These are phyloP conservation scores for Varecia variegata DNA, from an alignment of 2,797 vertebrate species.

Conservation along the genomic window DNA sequence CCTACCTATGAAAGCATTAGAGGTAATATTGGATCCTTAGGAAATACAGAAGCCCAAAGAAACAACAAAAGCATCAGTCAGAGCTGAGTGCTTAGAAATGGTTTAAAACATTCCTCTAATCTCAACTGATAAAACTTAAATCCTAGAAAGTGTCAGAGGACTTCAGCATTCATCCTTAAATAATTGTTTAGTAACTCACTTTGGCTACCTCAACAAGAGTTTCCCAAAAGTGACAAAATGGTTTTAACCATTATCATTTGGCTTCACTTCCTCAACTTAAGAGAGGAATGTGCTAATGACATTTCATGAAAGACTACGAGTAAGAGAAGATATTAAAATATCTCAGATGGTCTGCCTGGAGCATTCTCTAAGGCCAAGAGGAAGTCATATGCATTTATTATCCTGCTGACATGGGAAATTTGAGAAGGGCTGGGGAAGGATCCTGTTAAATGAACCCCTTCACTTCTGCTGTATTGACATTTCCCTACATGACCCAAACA, in stretches of 20 bases:
- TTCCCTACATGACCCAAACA: neutral
- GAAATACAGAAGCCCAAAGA: neutral
- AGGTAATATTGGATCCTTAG: neutral
- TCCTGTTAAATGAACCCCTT: neutral
- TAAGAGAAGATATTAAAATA: slow-evolving; percentile 36
- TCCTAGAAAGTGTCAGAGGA: neutral
- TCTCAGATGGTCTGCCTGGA: slow-evolving; percentile 10
- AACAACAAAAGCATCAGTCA: neutral
- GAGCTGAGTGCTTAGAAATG: neutral
- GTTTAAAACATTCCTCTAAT: neutral
- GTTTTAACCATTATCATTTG: neutral
- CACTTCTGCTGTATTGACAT: neutral
- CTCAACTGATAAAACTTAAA: slow-evolving; percentile 24
- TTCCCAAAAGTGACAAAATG: slow-evolving; percentile 25
- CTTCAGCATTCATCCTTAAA: neutral
- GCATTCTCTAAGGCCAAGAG: neutral
- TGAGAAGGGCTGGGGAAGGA: neutral
- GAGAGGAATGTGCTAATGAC: neutral
- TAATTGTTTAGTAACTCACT: slow-evolving; percentile 26
- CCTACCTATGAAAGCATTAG: neutral
- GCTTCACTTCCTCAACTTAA: neutral
- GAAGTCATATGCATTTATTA: neutral
- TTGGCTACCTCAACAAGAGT: neutral
- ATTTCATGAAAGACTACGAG: slow-evolving; percentile 43
- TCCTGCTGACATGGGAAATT: neutral